Evolutionary conservation across 2,113 vertebrate species (phyloP).

Genomic region (Callopanchax toddi): DNA sequence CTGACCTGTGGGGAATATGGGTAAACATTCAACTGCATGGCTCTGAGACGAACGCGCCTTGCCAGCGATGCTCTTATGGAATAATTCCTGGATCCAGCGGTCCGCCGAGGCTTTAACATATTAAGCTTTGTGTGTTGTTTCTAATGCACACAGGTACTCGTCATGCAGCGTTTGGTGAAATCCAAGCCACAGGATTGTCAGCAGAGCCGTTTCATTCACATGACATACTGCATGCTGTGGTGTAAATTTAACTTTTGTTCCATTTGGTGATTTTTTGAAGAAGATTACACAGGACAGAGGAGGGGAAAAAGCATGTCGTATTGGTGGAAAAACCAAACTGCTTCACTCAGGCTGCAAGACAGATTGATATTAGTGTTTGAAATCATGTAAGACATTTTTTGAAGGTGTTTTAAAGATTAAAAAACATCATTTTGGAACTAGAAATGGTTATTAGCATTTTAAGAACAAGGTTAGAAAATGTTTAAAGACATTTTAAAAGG

Average conservation of each 20-base stretch:
- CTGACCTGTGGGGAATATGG: constrained; percentile 92
- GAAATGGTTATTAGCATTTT: not conserved
- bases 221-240: constrained; percentile 32
- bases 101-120: constrained; percentile 32
- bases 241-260: constrained; percentile 14
- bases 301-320: not conserved
- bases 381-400: not conserved
- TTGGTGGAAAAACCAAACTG: not conserved
- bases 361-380: not conserved
- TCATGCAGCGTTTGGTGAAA: constrained; percentile 27
- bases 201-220: constrained; percentile 15
- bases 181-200: constrained; percentile 29
- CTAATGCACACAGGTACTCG: constrained; percentile 48
- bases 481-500: not conserved
- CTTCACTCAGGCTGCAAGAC: not conserved
- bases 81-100: constrained; percentile 26
- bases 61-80: constrained; percentile 57
- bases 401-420: too few species aligned
- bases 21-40: constrained; percentile 94
- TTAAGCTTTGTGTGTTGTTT: constrained; percentile 17
- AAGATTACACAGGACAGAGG: constrained; percentile 8
- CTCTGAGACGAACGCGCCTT: constrained; percentile 79
- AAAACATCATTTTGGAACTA: too few species aligned
- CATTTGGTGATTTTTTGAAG: constrained; percentile 41
- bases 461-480: not conserved